Conservation (phyloP, 2,113 vertebrate species). For the Campylomormyrus numenius region DNA sequence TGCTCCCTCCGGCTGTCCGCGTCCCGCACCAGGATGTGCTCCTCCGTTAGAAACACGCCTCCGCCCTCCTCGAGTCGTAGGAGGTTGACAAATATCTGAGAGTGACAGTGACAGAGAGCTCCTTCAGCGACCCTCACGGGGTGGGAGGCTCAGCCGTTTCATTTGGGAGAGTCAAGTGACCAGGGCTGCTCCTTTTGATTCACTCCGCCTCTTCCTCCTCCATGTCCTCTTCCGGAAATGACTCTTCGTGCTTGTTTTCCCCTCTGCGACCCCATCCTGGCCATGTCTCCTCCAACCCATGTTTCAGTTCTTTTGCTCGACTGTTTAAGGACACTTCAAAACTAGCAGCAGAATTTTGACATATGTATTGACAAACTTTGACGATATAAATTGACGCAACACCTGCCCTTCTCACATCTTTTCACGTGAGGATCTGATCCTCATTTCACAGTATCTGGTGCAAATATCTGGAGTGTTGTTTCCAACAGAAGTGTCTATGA, state of each 20-base stretch:
- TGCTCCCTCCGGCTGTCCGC: constrained; percentile 51
- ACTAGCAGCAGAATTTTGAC: background rate
- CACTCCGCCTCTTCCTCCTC: background rate
- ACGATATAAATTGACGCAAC: background rate
- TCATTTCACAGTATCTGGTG: constrained; percentile 7
- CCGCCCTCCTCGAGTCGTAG: constrained; percentile 58
- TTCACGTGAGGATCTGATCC: background rate
- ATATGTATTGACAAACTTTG: background rate
- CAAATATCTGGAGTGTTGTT: background rate
- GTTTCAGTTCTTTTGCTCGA: background rate
- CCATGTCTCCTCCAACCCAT: background rate
- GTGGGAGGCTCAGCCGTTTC: background rate
- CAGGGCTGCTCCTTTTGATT: background rate
- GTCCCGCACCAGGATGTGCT: constrained; percentile 60
- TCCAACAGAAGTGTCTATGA: background rate
- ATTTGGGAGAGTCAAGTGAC: background rate
- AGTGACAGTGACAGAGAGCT: background rate
- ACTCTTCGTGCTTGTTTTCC: background rate
- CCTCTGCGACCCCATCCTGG: background rate
- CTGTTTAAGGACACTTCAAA: background rate
- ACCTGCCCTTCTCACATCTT: background rate
- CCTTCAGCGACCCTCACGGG: background rate
- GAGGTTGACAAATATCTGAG: constrained; percentile 62
- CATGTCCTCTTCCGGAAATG: background rate
- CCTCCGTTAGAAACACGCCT: constrained; percentile 49